These are phyloP conservation scores for Colletes latitarsis DNA, from an alignment of 1,140 invertebrate species.

Conservation along the genomic window DNA sequence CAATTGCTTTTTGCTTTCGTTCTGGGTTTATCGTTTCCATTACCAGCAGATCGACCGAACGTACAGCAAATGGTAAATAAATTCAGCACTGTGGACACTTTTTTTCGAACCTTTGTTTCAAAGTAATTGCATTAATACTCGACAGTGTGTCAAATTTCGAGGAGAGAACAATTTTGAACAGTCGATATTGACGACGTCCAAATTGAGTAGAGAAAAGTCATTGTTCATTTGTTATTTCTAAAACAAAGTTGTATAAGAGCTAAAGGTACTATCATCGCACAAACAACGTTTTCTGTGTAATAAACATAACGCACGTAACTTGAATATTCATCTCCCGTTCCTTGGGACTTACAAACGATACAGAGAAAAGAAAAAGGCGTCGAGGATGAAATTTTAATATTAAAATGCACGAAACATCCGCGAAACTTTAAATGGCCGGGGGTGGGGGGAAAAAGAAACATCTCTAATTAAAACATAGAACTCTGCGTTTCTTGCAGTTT, in stretches of 20 bases:
- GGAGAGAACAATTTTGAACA: too few relatives aligned
- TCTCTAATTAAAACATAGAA: constrained; percentile 42
- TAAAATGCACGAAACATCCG: not conserved
- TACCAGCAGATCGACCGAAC: not conserved
- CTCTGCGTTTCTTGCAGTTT: constrained; percentile 22
- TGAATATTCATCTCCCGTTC: too few relatives aligned
- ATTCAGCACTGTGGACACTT: not conserved
- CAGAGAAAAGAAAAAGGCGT: too few relatives aligned
- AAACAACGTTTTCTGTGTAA: not conserved
- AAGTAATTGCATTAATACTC: too few relatives aligned
- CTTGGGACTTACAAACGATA: not conserved
- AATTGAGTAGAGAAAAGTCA: too few relatives aligned
- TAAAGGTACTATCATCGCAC: too few relatives aligned
- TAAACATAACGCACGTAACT: not conserved
- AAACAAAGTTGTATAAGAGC: too few relatives aligned
- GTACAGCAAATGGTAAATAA: not conserved
- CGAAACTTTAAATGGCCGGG: too few relatives aligned
- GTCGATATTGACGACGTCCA: too few relatives aligned
- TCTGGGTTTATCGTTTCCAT: not conserved
- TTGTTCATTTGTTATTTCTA: too few relatives aligned
- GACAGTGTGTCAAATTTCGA: too few relatives aligned
- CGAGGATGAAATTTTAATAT: constrained; percentile 12
- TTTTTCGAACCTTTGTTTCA: not conserved
- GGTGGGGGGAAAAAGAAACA: not conserved
- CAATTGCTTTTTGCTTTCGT: constrained; percentile 1